These are phyloP conservation scores for Percopsis omiscomaycus DNA, from an alignment of 2,797 vertebrate species.

Conservation along the genomic window DNA sequence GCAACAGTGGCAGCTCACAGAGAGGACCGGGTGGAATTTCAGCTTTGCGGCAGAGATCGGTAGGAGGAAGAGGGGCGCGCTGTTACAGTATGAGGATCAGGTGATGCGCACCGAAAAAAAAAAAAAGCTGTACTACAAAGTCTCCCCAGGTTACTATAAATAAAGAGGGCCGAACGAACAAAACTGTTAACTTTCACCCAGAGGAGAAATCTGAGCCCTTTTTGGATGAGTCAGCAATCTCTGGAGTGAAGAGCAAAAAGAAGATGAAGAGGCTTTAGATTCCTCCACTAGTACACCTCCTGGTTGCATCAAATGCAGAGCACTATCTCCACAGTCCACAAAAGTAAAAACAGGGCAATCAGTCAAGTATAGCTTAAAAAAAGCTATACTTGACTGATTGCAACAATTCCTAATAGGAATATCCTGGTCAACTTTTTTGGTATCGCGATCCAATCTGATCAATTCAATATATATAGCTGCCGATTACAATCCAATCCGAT, in stretches of 20 bases:
- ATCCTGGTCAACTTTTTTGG: too few relatives aligned
- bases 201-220: slow-evolving; percentile 38
- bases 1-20: slow-evolving; percentile 23
- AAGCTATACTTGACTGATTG: slow-evolving; percentile 37
- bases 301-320: slow-evolving; percentile 10
- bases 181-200: slow-evolving; percentile 43
- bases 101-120: slow-evolving; percentile 43
- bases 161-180: slow-evolving; percentile 31
- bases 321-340: slow-evolving; percentile 21
- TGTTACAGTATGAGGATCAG: slow-evolving; percentile 51
- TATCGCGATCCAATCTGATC: too few relatives aligned
- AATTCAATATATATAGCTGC: too few relatives aligned
- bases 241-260: slow-evolving; percentile 27
- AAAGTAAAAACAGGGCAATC: slow-evolving; percentile 26
- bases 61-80: slow-evolving; percentile 28
- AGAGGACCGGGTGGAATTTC: slow-evolving; percentile 55
- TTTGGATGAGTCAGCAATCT: slow-evolving; percentile 51
- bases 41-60: slow-evolving; percentile 46
- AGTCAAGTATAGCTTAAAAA: slow-evolving; percentile 27
- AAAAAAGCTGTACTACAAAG: slow-evolving; percentile 26
- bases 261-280: slow-evolving; percentile 19
- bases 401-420: not conserved
- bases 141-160: slow-evolving; percentile 51
- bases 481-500: too few relatives aligned
- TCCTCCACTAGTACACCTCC: slow-evolving; percentile 12